These are phyloP conservation scores for Pristionchus fissidentatus DNA, from an alignment of 2,888 invertebrate species.

Conservation along the genomic window DNA sequence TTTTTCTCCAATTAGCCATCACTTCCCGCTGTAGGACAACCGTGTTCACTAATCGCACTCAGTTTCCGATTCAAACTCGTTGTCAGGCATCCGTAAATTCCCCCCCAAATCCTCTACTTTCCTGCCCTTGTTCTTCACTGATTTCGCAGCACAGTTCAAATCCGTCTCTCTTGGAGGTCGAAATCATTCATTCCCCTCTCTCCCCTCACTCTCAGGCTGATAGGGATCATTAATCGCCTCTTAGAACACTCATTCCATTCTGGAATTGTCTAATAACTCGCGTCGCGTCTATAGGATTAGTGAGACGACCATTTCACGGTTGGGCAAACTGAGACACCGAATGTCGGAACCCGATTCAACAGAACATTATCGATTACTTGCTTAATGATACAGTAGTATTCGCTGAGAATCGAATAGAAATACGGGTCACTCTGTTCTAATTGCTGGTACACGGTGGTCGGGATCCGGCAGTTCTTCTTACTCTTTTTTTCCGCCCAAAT, in stretches of 20 bases:
- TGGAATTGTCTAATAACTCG: constrained; percentile 31
- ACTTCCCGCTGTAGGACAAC: neutral
- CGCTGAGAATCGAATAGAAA: too few species aligned
- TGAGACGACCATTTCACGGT: constrained; percentile 34
- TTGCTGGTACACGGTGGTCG: constrained; percentile 10
- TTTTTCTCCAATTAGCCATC: neutral
- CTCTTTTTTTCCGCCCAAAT: neutral
- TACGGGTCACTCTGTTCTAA: constrained; percentile 31
- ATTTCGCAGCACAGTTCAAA: too few species aligned
- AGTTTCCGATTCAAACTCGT: too few species aligned
- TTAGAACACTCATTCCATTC: constrained; percentile 22
- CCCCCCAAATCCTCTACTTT: too few species aligned
- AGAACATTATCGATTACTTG: neutral
- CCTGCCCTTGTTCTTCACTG: too few species aligned
- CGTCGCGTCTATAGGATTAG: neutral
- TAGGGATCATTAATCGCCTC: constrained; percentile 38
- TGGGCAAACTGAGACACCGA: constrained; percentile 1
- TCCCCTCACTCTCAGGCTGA: neutral
- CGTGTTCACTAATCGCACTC: neutral
- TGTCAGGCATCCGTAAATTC: too few species aligned
- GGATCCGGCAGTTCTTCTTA: neutral
- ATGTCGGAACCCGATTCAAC: neutral
- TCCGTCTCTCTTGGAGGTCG: too few species aligned
- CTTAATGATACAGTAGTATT: too few species aligned
- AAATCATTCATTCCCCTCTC: too few species aligned